phyloP scores from a whole-genome alignment of 2,888 invertebrate species.

The Micoletzkya japonica region DNA sequence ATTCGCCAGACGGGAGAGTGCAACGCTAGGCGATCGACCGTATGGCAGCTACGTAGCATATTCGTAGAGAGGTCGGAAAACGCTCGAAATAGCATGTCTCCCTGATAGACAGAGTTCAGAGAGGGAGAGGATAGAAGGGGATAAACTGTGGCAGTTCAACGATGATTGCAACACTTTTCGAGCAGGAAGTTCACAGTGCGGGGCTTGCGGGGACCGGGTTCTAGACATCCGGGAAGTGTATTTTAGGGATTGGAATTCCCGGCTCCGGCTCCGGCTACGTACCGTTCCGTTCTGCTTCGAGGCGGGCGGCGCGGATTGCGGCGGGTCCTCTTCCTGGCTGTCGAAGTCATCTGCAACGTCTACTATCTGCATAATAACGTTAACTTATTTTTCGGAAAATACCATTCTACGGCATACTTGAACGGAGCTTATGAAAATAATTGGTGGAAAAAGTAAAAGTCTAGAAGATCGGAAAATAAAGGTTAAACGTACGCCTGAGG shows the following conservation, averaged over 20 bases:
- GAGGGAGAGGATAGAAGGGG: neutral
- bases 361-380: neutral
- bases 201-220: no score
- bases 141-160: neutral
- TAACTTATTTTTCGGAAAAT: neutral
- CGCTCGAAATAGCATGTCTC: no score
- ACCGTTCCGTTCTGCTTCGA: conserved; percentile 14
- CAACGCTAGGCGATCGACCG: no score
- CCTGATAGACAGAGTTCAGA: neutral
- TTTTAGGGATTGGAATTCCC: no score
- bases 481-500: neutral
- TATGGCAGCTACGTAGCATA: no score
- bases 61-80: no score
- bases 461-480: neutral
- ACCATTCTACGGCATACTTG: neutral
- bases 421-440: neutral
- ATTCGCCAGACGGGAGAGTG: no score
- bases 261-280: neutral
- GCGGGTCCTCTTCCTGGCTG: conserved; percentile 11
- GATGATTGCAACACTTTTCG: no score
- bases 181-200: no score
- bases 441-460: neutral
- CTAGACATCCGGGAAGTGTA: no score
- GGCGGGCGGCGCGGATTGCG: conserved; percentile 15
- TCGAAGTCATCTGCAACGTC: conserved; percentile 15